Conservation (phyloP, 2,113 vertebrate genomes). For the Calyptomena viridis region DNA sequence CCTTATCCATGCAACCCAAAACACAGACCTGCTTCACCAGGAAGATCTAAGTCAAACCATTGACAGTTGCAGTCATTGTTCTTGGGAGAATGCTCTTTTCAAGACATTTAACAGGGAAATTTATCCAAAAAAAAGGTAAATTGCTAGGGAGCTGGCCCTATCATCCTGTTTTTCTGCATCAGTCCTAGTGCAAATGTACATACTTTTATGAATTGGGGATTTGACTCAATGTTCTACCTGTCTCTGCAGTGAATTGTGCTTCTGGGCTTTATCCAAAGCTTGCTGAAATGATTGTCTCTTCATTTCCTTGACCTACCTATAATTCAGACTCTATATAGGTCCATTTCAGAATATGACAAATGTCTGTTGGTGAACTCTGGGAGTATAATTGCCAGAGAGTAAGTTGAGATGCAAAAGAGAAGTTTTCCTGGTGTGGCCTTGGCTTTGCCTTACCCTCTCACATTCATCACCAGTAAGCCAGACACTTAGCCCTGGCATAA, state of each 20-base stretch:
- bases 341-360: neutral
- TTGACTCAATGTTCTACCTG: neutral
- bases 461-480: slow-evolving; percentile 11
- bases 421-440: slow-evolving; percentile 1
- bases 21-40: neutral
- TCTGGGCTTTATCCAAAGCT: neutral
- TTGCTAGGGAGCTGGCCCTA: neutral
- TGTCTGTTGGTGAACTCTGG: neutral
- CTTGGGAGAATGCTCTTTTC: neutral
- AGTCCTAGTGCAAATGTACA: neutral
- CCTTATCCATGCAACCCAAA: neutral
- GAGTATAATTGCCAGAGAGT: neutral
- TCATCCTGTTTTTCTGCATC: neutral
- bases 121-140: neutral
- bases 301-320: neutral
- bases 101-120: neutral
- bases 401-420: neutral
- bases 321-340: neutral
- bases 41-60: neutral
- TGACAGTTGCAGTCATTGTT: neutral
- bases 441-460: slow-evolving; percentile 2
- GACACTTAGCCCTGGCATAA: slow-evolving; percentile 19
- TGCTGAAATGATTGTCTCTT: neutral
- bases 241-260: neutral
- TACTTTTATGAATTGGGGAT: neutral